Evolutionary conservation across 2,113 vertebrate species (phyloP).

Genomic region (Python bivittatus): DNA sequence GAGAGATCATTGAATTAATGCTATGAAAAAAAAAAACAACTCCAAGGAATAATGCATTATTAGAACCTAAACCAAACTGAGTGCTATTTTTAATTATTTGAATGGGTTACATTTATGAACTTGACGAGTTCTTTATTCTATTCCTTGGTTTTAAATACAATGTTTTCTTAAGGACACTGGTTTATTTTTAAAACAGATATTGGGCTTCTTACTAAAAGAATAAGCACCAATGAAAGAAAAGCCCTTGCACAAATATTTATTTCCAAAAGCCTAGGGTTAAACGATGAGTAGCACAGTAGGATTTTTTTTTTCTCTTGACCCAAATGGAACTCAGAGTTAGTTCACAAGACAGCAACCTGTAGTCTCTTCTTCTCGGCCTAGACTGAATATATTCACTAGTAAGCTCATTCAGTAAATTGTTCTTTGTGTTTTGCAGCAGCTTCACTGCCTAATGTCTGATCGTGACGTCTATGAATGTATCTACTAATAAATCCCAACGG

Average conservation of each 20-base stretch:
- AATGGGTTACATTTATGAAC: background rate
- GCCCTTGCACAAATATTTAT: too few species aligned
- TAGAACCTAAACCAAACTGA: background rate
- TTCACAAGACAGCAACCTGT: too few species aligned
- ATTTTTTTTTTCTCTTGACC: background rate
- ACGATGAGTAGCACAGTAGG: background rate
- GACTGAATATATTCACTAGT: background rate
- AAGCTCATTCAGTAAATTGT: background rate
- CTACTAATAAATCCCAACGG: background rate
- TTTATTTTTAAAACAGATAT: too few species aligned
- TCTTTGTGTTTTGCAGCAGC: background rate
- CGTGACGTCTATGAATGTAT: background rate
- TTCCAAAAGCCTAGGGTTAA: slow-evolving; percentile 20
- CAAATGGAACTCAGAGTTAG: background rate
- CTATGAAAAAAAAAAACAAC: too few species aligned
- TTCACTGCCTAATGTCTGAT: too few species aligned
- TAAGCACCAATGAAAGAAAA: too few species aligned
- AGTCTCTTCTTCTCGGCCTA: background rate
- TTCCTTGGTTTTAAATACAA: background rate
- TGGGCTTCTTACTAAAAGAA: too few species aligned
- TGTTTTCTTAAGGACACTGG: background rate
- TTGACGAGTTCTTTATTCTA: background rate
- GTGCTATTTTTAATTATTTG: background rate
- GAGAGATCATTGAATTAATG: background rate
- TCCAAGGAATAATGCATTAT: background rate